Evolutionary conservation across 2,888 invertebrate species (phyloP).

Genomic region (Hydrotaea diabolus): DNA sequence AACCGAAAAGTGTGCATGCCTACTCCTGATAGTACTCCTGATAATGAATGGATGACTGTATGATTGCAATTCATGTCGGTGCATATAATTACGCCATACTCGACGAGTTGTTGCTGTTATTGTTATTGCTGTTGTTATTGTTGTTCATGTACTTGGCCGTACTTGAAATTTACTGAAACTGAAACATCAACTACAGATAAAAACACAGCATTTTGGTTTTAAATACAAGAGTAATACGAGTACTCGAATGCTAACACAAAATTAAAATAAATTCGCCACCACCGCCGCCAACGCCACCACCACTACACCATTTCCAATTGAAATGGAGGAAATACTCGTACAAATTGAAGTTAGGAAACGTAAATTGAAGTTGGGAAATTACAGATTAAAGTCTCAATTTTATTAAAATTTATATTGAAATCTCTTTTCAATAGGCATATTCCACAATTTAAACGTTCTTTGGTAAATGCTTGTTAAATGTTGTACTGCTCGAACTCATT

Average conservation of each 20-base stretch:
- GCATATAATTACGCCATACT: not conserved
- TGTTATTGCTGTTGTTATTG: not conserved
- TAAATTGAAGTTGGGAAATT: too few species aligned
- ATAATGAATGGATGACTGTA: not conserved
- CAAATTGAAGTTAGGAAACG: too few species aligned
- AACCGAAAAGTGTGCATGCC: not conserved
- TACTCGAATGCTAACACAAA: slow-evolving; percentile 43
- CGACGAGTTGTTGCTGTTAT: not conserved
- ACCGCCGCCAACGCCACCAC: too few species aligned
- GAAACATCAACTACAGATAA: slow-evolving; percentile 42
- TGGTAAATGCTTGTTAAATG: too few species aligned
- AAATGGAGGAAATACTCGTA: too few species aligned
- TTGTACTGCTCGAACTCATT: too few species aligned
- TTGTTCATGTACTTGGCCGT: not conserved
- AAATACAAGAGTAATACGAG: slow-evolving; percentile 32
- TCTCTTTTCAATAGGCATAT: too few species aligned
- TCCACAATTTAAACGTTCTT: too few species aligned
- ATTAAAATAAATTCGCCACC: slow-evolving; percentile 52
- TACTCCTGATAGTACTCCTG: not conserved
- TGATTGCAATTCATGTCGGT: slow-evolving; percentile 2
- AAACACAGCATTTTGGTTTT: slow-evolving; percentile 44
- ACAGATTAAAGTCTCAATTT: too few species aligned
- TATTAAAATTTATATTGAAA: too few species aligned
- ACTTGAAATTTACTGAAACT: slow-evolving; percentile 35
- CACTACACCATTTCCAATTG: not conserved